Conservation (phyloP, 2,888 invertebrate genomes). For the Aradus depressus region DNA sequence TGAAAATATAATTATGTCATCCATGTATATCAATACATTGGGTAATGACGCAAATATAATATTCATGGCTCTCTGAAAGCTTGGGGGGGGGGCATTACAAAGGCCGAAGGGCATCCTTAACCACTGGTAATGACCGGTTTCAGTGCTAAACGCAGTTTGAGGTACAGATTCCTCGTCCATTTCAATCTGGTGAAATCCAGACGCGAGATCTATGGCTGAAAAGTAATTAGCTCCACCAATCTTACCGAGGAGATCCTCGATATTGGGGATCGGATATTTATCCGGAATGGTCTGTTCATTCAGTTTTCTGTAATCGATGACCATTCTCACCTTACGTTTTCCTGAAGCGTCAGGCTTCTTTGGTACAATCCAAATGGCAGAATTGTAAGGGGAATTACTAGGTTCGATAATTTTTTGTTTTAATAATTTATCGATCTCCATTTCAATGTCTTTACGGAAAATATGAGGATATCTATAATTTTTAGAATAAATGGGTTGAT, state of each 20-base stretch:
- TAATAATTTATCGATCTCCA: constrained; percentile 13
- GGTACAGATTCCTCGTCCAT: constrained; percentile 3
- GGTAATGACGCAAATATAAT: constrained; percentile 6
- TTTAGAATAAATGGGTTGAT: constrained; percentile 16
- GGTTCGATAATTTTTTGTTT: constrained; percentile 17
- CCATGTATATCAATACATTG: constrained; percentile 17
- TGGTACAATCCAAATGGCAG: constrained; percentile 6
- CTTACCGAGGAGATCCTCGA: constrained; percentile 14
- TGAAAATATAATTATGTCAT: constrained; percentile 14
- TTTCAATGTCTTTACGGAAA: constrained; percentile 14
- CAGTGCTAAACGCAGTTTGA: constrained; percentile 14
- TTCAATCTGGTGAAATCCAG: constrained; percentile 14
- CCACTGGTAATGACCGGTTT: constrained; percentile 18
- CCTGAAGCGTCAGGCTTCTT: constrained; percentile 13
- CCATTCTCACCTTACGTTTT: constrained; percentile 14
- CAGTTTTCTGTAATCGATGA: constrained; percentile 17
- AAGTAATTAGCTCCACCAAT: constrained; percentile 13
- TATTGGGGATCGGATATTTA: constrained; percentile 19
- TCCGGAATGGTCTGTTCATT: constrained; percentile 18
- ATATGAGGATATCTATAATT: constrained; percentile 22
- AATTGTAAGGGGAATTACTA: constrained; percentile 15
- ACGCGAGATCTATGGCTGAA: constrained; percentile 5
- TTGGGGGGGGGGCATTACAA: constrained; percentile 11
- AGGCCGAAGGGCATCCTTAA: constrained; percentile 13
- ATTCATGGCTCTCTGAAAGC: constrained; percentile 12